phyloP scores from a whole-genome alignment of 2,888 invertebrate genomes.

The Archaeoteleia sp. region DNA sequence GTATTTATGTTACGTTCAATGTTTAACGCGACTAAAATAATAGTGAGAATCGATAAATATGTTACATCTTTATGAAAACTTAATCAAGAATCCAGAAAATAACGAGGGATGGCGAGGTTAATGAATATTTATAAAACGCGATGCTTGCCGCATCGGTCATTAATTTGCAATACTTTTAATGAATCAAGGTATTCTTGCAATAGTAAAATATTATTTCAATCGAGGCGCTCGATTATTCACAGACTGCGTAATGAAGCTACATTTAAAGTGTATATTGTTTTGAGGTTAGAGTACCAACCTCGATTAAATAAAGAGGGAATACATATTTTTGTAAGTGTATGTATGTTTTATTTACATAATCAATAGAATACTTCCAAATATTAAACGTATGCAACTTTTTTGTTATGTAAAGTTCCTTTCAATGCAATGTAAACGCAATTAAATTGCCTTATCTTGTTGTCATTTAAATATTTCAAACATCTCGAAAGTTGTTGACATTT shows the following conservation, averaged over 20 bases:
- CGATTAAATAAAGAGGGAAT: too few relatives aligned
- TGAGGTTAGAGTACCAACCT: not conserved
- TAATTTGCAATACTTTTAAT: slow-evolving; percentile 19
- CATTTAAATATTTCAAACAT: too few relatives aligned
- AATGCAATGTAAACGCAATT: too few relatives aligned
- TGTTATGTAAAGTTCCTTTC: too few relatives aligned
- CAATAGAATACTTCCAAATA: too few relatives aligned
- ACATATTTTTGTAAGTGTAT: too few relatives aligned
- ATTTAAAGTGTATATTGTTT: not conserved
- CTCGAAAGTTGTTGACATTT: too few relatives aligned
- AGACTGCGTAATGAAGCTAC: not conserved
- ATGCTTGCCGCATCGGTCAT: slow-evolving; percentile 18
- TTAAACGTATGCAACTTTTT: too few relatives aligned
- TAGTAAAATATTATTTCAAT: not conserved
- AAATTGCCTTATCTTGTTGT: too few relatives aligned
- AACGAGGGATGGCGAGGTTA: slow-evolving; percentile 15
- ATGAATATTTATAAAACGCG: slow-evolving; percentile 24
- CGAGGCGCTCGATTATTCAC: not conserved
- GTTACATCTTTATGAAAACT: slow-evolving; percentile 10
- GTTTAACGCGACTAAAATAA: slow-evolving; percentile 11
- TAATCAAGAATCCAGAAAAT: slow-evolving; percentile 6
- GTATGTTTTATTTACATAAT: too few relatives aligned
- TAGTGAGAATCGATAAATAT: slow-evolving; percentile 5
- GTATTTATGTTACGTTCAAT: not conserved
- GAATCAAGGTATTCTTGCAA: not conserved